These are phyloP conservation scores for Argyresthia goedartella DNA, from an alignment of 2,888 invertebrate genomes.

Conservation along the genomic window DNA sequence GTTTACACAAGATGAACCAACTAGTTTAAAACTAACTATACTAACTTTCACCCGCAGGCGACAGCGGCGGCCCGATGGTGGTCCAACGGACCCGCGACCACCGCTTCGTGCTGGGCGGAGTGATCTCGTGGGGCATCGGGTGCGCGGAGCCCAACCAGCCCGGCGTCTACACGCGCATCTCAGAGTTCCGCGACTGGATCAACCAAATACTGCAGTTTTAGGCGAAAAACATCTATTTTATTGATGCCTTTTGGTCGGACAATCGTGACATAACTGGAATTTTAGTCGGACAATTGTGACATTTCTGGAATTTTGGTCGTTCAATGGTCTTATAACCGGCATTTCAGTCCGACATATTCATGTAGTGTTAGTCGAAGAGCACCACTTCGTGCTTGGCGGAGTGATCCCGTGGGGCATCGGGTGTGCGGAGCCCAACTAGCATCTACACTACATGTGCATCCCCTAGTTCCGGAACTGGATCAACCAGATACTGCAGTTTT, in stretches of 20 bases:
- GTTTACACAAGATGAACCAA: too few species aligned
- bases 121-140: slow-evolving; percentile 93
- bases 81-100: slow-evolving; percentile 81
- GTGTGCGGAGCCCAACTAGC: slow-evolving; percentile 91
- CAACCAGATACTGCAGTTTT: slow-evolving; percentile 90
- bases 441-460: slow-evolving; percentile 93
- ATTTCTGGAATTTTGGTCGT: not conserved
- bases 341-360: not conserved
- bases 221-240: not conserved
- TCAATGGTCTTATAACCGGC: not conserved
- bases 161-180: slow-evolving; percentile 93
- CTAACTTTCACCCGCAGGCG: slow-evolving; percentile 69
- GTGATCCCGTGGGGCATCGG: slow-evolving; percentile 94
- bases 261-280: not conserved
- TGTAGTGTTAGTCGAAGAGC: not conserved
- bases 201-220: slow-evolving; percentile 91
- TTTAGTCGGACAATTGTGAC: not conserved
- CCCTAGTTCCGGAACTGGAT: slow-evolving; percentile 95
- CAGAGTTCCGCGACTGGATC: slow-evolving; percentile 94
- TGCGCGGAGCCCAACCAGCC: slow-evolving; percentile 93
- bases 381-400: slow-evolving; percentile 88
- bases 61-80: slow-evolving; percentile 94
- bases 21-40: too few species aligned
- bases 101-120: slow-evolving; percentile 88
- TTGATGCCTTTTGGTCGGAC: not conserved